Evolutionary conservation across 2,888 invertebrate genomes (phyloP).

Genomic region (Meganola albula): DNA sequence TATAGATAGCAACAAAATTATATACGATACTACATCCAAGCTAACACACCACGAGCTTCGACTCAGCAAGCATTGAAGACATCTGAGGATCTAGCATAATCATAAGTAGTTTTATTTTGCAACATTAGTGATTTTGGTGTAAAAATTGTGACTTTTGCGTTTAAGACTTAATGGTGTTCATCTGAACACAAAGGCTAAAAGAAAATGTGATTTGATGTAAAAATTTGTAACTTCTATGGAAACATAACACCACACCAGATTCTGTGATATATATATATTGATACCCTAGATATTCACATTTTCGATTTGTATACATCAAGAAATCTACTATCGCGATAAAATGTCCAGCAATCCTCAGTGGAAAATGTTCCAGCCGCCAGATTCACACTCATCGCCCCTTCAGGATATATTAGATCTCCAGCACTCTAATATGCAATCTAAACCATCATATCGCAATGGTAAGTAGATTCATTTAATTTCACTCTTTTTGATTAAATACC

Average conservation of each 20-base stretch:
- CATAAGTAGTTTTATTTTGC: conserved; percentile 72
- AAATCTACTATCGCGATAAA: conserved; percentile 55
- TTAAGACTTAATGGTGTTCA: conserved; percentile 52
- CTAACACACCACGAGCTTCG: conserved; percentile 77
- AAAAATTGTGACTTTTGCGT: conserved; percentile 52
- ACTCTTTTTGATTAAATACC: conserved; percentile 13
- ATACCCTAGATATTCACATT: conserved; percentile 53
- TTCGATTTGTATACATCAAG: conserved; percentile 64
- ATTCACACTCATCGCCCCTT: conserved; percentile 89
- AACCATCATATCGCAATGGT: conserved; percentile 77
- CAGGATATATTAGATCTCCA: conserved; percentile 88
- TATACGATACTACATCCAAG: conserved; percentile 50
- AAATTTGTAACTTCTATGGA: conserved; percentile 50
- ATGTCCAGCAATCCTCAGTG: conserved; percentile 93
- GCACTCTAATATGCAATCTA: conserved; percentile 73
- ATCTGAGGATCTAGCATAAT: conserved; percentile 84
- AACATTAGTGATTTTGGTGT: conserved; percentile 59
- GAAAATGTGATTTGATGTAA: conserved; percentile 68
- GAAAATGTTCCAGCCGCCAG: conserved; percentile 94
- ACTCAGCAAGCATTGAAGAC: conserved; percentile 94
- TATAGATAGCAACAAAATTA: conserved; percentile 54
- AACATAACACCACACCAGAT: conserved; percentile 58
- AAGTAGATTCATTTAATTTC: conserved; percentile 31
- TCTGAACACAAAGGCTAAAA: conserved; percentile 50
- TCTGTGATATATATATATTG: conserved; percentile 76